These are phyloP conservation scores for Cherax destructor DNA, from an alignment of 1,140 invertebrate species.

Conservation along the genomic window DNA sequence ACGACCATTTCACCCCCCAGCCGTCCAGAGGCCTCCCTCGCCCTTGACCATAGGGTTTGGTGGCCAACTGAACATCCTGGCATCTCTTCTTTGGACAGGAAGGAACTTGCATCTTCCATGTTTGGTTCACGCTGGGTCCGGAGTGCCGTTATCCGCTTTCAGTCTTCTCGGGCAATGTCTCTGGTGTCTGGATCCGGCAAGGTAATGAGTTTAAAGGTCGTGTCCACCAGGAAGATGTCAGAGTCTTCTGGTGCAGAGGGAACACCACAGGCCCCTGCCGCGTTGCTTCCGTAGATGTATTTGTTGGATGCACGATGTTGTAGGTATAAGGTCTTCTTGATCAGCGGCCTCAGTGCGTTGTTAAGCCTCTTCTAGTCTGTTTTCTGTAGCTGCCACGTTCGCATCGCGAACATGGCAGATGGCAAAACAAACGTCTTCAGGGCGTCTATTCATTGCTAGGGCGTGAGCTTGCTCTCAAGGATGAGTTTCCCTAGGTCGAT, in stretches of 20 bases:
- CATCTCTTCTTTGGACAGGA: background rate
- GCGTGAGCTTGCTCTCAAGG: background rate
- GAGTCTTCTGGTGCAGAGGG: conserved; percentile 59
- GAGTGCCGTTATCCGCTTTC: background rate
- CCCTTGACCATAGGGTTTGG: background rate
- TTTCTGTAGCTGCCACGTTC: conserved; percentile 6
- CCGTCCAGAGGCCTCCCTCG: background rate
- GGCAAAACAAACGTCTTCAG: background rate
- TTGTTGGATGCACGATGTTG: conserved; percentile 53
- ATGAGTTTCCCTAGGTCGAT: background rate
- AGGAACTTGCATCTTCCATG: background rate
- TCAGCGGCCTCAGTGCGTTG: background rate
- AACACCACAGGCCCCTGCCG: conserved; percentile 42
- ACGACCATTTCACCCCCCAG: background rate
- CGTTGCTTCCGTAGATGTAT: conserved; percentile 50
- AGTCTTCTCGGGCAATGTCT: background rate
- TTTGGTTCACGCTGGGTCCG: background rate
- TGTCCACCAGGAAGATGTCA: conserved; percentile 60
- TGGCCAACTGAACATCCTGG: background rate
- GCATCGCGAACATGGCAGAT: background rate
- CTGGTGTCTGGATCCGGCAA: too few species aligned
- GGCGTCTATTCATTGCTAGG: background rate
- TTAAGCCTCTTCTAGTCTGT: background rate
- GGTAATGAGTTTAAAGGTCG: conserved; percentile 61
- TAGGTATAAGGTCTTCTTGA: conserved; percentile 9